These are phyloP conservation scores for Eulemur mongoz DNA, from an alignment of 2,797 vertebrate species.

Conservation along the genomic window DNA sequence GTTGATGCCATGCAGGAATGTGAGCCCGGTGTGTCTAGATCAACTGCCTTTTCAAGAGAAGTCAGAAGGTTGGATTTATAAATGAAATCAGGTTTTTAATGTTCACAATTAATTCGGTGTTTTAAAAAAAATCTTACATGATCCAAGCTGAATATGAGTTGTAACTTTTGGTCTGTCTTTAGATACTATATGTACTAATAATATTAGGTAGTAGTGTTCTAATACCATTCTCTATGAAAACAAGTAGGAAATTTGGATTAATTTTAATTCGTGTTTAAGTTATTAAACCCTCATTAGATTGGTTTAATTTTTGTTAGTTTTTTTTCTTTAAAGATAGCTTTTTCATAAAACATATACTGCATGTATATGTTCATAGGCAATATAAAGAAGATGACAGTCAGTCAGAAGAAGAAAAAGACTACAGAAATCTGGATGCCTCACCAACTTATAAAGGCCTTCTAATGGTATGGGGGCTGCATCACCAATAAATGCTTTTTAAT, in stretches of 20 bases:
- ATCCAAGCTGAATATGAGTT: background rate
- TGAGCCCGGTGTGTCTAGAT: background rate
- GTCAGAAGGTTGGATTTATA: background rate
- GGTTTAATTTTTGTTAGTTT: conserved; percentile 5
- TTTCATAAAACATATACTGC: conserved; percentile 38
- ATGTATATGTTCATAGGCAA: conserved; percentile 80
- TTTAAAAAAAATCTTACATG: background rate
- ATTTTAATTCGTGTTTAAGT: conserved; percentile 32
- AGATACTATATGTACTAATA: background rate
- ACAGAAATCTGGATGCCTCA: conserved; percentile 79
- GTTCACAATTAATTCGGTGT: background rate
- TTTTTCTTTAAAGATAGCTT: conserved; percentile 51
- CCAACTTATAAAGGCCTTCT: conserved; percentile 88
- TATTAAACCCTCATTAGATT: background rate
- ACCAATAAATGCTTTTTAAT: background rate
- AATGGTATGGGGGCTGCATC: conserved; percentile 83
- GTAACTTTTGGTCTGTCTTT: background rate
- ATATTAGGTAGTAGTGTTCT: background rate
- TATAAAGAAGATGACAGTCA: conserved; percentile 81
- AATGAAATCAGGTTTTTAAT: background rate
- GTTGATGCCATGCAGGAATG: background rate
- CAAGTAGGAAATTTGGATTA: conserved; percentile 34
- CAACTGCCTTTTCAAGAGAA: background rate
- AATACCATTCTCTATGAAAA: background rate
- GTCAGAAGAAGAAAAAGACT: conserved; percentile 75